Base-by-base conservation (phyloP, 2,888 invertebrate genomes). In the Patella depressa region DNA sequence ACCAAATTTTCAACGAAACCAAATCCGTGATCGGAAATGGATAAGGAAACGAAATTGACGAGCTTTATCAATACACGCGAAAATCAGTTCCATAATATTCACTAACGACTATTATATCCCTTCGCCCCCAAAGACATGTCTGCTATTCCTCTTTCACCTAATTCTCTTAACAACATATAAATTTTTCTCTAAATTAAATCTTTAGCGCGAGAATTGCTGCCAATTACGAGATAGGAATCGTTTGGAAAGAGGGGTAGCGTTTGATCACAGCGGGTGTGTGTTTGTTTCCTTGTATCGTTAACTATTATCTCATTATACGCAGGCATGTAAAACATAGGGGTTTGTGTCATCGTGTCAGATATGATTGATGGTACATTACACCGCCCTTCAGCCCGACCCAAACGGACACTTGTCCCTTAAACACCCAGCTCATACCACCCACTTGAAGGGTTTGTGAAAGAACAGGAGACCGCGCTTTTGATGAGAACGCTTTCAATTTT, bases 31-130 rank as follows among this genome's bases (percentile, higher is more conserved):
- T 65, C 19, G 65, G 65, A 65, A 65, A 65, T 65, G 24, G 65
- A 65, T 65, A 65, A 65, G 65, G 65, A 65, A 65, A 24, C 65
- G 65, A 65, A 24, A 24, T 65, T 65, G 65, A 24, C 65, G 19
- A 65, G 65, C 19, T 65, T 65, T 12, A 65, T 65, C 19, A 65
- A 65, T 65, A 65, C 65, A 65, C 65, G 65, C 65, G 19, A 65
- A 24, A 65, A 65, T 65, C 65, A 65, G 65, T 65, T 65, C 65
- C 24, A 65, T 65, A 65, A 65, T 65, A 65, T 65, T 24, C 45
- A 45, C 45, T 45, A 45, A 45, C 45, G 45, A 45, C 45, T 45
- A 45, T 45, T 45, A 45, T 45, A 45, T 45, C 45, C 45, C 45
- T 45, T 45, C 45, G 45, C 45, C 45, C 45, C 45, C 45, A 45